Evolutionary conservation across 2,797 vertebrate species (phyloP), one percentile per base, ranked within the genome.

Genomic region (Clarias fuscus): DNA sequence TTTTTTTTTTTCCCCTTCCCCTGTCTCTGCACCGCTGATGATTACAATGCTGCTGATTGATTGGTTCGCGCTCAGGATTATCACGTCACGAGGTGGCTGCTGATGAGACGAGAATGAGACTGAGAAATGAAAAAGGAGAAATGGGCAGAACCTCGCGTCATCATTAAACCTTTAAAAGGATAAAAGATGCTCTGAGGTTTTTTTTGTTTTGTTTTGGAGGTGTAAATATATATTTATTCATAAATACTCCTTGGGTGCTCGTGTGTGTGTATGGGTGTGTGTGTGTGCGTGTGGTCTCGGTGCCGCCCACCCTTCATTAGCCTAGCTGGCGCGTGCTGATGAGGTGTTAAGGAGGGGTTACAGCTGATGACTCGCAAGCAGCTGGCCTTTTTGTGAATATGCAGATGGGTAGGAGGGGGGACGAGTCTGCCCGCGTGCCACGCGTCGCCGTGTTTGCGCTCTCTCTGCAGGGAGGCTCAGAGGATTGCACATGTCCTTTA

Each of bases 371-470:
- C 94, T 80, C 14, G 86, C 1, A 67, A 86, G 75, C 81, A 90
- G 93, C 92, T 92, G 94, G 93, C 94, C 93, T 95, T 93, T 95
- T 94, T 95, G 93, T 95, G 93, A 94, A 95, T 95, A 96, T 96
- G 95, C 93, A 96, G 93, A 96, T 96, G 92, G 93, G 93, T 89
- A 88, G 70, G 85, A 64, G 89, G 96, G 93, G 96, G 93, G 95
- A 58, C 8, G 43, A 10, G 90, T 85, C 89, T 85, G 91, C 88
- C 91, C 86, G 92, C 77, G 91, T 92, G 94, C 96, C 97, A 97
- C 96, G 95, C 95, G 96, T 95, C 93, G 92, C 94, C 93, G 95
- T 96, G 96, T 96, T 96, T 95, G 95, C 93, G 88, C 92, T 94
- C 94, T 94, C 96, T 94, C 95, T 91, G 89, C 93, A 92, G 94